A percentile compares a stretch with the other conserved stretches of the same genome.
phyloP scores from a whole-genome alignment of 2,888 invertebrate species.

The Stenichneumon culpator region DNA sequence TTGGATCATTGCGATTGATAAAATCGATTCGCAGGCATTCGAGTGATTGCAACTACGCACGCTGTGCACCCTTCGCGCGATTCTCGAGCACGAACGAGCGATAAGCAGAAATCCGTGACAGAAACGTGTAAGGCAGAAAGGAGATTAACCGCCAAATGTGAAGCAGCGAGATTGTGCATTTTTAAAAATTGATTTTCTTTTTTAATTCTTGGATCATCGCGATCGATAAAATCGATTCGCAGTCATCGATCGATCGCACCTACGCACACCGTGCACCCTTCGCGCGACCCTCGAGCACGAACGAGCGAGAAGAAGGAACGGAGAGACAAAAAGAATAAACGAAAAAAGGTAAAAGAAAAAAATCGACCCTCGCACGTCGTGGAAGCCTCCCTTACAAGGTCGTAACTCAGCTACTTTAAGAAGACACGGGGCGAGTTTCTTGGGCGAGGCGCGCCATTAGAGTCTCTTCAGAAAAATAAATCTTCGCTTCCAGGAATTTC shows the following conservation, averaged over 20 bases:
- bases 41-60: neutral
- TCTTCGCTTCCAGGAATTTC: conserved; percentile 81
- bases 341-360: conserved; percentile 59
- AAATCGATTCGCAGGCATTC: neutral
- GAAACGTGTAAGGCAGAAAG: neutral
- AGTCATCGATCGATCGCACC: conserved; percentile 26
- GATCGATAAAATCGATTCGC: neutral
- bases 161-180: neutral
- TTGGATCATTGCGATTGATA: neutral
- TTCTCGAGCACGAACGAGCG: neutral
- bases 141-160: neutral
- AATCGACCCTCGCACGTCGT: conserved; percentile 74
- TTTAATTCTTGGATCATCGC: neutral
- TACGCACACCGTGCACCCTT: conserved; percentile 27
- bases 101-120: neutral
- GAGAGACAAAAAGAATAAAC: conserved; percentile 53
- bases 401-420: conserved; percentile 82
- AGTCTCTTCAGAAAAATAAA: conserved; percentile 83
- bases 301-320: conserved; percentile 36
- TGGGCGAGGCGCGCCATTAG: conserved; percentile 80
- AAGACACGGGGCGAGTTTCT: conserved; percentile 76
- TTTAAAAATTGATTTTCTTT: too few relatives aligned
- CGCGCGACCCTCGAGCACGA: conserved; percentile 29
- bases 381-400: conserved; percentile 80
- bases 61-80: neutral